phyloP scores from a whole-genome alignment of 2,888 invertebrate genomes.

The Hetaerina titia region DNA sequence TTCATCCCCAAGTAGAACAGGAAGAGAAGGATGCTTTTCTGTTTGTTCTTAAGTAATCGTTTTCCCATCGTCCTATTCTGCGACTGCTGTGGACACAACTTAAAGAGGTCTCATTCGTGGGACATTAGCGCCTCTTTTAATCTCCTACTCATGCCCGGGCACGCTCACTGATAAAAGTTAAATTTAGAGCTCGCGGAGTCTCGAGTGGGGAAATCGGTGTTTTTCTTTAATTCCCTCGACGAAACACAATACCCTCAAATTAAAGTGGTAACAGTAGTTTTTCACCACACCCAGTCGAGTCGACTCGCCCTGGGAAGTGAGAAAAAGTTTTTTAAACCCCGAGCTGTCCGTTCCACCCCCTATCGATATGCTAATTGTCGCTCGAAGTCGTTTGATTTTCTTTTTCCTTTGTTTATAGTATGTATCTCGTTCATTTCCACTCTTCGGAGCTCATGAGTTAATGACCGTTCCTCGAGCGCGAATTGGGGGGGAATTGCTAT shows the following conservation, averaged over 20 bases:
- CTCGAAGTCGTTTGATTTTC: background rate
- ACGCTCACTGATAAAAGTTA: background rate
- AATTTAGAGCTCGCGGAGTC: background rate
- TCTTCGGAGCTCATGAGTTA: background rate
- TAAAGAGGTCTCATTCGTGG: background rate
- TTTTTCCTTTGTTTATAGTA: background rate
- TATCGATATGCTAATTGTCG: conserved; percentile 13
- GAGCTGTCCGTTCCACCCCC: background rate
- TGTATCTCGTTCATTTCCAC: background rate
- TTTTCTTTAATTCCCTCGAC: background rate
- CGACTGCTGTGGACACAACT: background rate
- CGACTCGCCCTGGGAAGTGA: background rate
- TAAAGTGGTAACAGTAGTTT: background rate
- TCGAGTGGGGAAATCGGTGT: background rate
- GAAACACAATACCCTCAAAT: background rate
- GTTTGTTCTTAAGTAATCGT: background rate
- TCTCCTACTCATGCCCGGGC: background rate
- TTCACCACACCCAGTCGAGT: background rate
- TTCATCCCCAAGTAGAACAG: background rate
- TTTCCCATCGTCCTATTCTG: background rate
- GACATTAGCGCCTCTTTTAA: background rate
- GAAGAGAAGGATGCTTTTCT: background rate
- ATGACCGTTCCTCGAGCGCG: background rate
- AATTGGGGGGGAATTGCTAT: background rate
- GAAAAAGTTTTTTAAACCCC: background rate